Conservation (phyloP, 2,888 invertebrate genomes). For the Coleophora deauratella region DNA sequence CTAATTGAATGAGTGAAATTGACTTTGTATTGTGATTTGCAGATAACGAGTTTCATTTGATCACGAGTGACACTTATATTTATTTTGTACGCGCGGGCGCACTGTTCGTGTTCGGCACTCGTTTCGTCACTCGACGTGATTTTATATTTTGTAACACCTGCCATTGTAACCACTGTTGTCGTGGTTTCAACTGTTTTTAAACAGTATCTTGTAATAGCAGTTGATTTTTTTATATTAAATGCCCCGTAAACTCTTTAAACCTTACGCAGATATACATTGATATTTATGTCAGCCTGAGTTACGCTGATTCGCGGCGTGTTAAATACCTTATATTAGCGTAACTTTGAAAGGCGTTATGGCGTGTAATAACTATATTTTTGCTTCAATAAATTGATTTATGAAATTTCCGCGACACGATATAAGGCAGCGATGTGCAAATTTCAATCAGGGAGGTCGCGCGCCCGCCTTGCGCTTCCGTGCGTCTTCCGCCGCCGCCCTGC, state of each 20-base stretch:
- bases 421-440: constrained; percentile 32
- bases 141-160: constrained; percentile 31
- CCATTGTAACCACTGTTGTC: constrained; percentile 10
- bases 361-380: constrained; percentile 17
- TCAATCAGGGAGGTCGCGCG: constrained; percentile 20
- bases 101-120: constrained; percentile 13
- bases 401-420: constrained; percentile 24
- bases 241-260: no score
- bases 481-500: constrained; percentile 4
- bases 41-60: constrained; percentile 13
- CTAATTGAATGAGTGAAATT: constrained; percentile 24
- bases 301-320: no score
- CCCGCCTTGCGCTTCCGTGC: constrained; percentile 15
- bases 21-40: constrained; percentile 16
- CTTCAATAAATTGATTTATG: constrained; percentile 22
- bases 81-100: constrained; percentile 21
- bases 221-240: no score
- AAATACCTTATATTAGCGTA: no score
- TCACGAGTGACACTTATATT: constrained; percentile 9
- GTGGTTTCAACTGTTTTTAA: no score
- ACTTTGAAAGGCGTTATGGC: no score
- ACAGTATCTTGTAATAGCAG: no score
- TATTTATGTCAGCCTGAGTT: no score
- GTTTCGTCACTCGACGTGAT: constrained; percentile 39
- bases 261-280: no score